phyloP scores from a whole-genome alignment of 2,888 invertebrate genomes.

The Melanostoma scalare region DNA sequence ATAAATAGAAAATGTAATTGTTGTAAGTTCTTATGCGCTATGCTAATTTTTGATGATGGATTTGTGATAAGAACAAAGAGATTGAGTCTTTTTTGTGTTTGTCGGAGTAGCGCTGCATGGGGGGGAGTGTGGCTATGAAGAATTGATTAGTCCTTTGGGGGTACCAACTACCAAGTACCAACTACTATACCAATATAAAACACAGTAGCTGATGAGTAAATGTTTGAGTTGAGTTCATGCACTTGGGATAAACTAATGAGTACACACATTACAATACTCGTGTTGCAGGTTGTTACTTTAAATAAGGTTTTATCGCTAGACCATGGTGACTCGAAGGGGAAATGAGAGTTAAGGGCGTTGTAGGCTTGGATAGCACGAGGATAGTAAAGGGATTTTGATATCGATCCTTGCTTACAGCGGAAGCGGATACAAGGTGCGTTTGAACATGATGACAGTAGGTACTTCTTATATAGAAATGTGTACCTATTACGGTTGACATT shows the following conservation, averaged over 20 bases:
- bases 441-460: background rate
- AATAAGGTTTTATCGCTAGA: too few species aligned
- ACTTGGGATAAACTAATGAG: background rate
- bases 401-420: background rate
- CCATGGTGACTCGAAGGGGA: too few species aligned
- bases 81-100: background rate
- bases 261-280: background rate
- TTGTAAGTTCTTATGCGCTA: conserved; percentile 33
- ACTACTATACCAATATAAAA: background rate
- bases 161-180: background rate
- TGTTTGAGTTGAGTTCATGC: conserved; percentile 24
- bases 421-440: background rate
- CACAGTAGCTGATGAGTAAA: background rate
- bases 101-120: background rate
- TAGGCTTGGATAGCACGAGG: too few species aligned
- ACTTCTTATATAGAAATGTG: too few species aligned
- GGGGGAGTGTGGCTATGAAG: background rate
- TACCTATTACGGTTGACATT: too few species aligned
- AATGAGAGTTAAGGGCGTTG: too few species aligned
- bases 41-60: conserved; percentile 45
- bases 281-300: background rate
- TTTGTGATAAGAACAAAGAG: conserved; percentile 29
- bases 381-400: background rate
- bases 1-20: conserved; percentile 6
- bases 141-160: conserved; percentile 39